Conservation (phyloP, 1,140 invertebrate species). For the Telenomus remus region DNA sequence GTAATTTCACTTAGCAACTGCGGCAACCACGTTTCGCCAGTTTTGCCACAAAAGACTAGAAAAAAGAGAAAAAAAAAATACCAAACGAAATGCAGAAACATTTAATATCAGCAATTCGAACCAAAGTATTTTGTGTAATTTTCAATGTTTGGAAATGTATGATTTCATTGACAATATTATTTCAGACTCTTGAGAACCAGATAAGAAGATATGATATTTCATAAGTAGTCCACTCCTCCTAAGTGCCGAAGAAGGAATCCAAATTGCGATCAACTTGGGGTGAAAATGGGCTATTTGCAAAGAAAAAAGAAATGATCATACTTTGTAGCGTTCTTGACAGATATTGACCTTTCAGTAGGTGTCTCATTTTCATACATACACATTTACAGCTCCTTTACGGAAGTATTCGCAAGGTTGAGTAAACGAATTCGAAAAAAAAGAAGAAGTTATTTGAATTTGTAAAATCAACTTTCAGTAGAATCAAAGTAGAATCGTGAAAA, state of each 20-base stretch:
- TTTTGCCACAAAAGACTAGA: constrained; percentile 23
- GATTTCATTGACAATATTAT: neutral
- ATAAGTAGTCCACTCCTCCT: constrained; percentile 22
- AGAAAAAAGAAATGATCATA: constrained; percentile 43
- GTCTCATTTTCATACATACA: constrained; percentile 68
- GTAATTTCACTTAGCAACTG: constrained; percentile 41
- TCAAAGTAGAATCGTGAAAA: too few species aligned
- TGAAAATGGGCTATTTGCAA: constrained; percentile 30
- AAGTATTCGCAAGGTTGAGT: constrained; percentile 17
- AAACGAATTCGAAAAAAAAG: neutral
- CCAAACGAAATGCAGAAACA: too few species aligned
- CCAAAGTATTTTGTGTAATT: too few species aligned
- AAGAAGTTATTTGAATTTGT: too few species aligned
- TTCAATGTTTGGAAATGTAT: neutral
- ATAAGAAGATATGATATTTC: constrained; percentile 34
- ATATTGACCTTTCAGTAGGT: constrained; percentile 62
- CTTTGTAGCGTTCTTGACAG: constrained; percentile 60
- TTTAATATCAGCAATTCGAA: too few species aligned
- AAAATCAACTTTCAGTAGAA: too few species aligned
- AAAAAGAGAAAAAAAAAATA: too few species aligned
- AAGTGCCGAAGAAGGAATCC: constrained; percentile 20
- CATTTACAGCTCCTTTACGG: constrained; percentile 63
- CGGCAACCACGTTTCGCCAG: constrained; percentile 21
- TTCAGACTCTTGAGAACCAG: constrained; percentile 2
- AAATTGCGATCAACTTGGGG: constrained; percentile 33